Evolutionary conservation across 1,140 invertebrate species (phyloP).

Genomic region (Drosophila sp.): DNA sequence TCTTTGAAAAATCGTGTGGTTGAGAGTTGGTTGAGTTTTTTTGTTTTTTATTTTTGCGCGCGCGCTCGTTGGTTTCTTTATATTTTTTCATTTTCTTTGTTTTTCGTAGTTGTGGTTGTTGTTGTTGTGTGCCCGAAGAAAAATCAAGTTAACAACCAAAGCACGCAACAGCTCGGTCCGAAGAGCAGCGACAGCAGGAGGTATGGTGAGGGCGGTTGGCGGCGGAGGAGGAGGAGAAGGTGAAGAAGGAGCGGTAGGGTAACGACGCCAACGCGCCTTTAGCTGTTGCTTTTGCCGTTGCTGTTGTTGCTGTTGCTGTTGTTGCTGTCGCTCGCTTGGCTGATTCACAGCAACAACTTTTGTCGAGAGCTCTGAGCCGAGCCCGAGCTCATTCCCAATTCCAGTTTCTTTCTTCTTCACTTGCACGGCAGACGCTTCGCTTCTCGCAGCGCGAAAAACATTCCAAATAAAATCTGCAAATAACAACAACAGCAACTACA

Average conservation of each 20-base stretch:
- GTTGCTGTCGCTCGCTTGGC: slow-evolving; percentile 58
- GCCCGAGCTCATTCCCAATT: slow-evolving; percentile 66
- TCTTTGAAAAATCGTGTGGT: slow-evolving; percentile 72
- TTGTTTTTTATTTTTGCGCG: slow-evolving; percentile 25
- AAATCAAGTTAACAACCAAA: slow-evolving; percentile 76
- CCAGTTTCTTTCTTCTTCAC: slow-evolving; percentile 80
- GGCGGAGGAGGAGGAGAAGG: slow-evolving; percentile 24
- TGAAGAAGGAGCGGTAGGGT: slow-evolving; percentile 20
- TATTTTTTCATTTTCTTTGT: slow-evolving; percentile 70
- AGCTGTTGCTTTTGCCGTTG: slow-evolving; percentile 35
- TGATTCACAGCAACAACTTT: slow-evolving; percentile 60
- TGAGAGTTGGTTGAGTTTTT: slow-evolving; percentile 44
- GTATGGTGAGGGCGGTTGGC: slow-evolving; percentile 6
- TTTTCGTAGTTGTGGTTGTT: slow-evolving; percentile 50
- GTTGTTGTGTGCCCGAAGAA: slow-evolving; percentile 60
- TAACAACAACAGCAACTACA: slow-evolving; percentile 1
- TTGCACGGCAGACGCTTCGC: slow-evolving; percentile 40
- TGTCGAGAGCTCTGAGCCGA: slow-evolving; percentile 69
- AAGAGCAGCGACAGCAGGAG: slow-evolving; percentile 24
- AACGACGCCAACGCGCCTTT: slow-evolving; percentile 58
- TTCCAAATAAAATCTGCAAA: slow-evolving; percentile 24
- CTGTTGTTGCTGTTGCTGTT: slow-evolving; percentile 41
- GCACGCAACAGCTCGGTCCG: slow-evolving; percentile 51
- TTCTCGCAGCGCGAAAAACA: slow-evolving; percentile 44
- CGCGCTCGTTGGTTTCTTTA: slow-evolving; percentile 41